Conservation (phyloP, 2,113 vertebrate genomes). For the Irena cyanogastra region DNA sequence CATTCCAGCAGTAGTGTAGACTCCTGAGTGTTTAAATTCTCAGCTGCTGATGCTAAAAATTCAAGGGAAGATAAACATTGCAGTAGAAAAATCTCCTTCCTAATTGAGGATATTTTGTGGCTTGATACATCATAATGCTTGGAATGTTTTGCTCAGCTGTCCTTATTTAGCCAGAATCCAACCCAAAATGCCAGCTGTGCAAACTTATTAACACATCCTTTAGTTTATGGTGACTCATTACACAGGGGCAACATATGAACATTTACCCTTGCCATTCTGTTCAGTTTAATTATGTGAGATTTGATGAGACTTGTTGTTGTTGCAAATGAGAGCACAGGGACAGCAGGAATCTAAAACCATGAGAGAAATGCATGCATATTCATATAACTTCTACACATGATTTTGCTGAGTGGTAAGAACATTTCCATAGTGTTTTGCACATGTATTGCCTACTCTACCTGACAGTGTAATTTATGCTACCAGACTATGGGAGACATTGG, state of each 20-base stretch:
- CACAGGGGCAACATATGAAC: background rate
- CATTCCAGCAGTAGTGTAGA: background rate
- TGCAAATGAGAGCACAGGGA: background rate
- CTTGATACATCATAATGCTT: background rate
- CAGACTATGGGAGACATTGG: background rate
- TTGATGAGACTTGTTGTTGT: background rate
- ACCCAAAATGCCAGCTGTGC: conserved; percentile 26
- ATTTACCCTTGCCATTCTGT: conserved; percentile 12
- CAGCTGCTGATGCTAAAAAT: background rate
- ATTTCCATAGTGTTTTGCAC: background rate
- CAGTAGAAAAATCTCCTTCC: background rate
- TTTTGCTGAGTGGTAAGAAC: background rate
- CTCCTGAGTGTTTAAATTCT: background rate
- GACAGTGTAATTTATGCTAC: background rate
- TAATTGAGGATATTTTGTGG: background rate
- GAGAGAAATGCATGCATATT: background rate
- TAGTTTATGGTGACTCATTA: conserved; percentile 41
- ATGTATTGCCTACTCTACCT: background rate
- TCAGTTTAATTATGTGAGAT: conserved; percentile 31
- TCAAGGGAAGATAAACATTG: background rate
- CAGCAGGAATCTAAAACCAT: background rate
- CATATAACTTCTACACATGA: background rate
- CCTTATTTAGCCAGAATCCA: conserved; percentile 5
- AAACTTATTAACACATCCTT: conserved; percentile 34
- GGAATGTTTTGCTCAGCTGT: background rate